These are phyloP conservation scores for Trimorus sp. DNA, from an alignment of 2,888 invertebrate species.

Conservation along the genomic window DNA sequence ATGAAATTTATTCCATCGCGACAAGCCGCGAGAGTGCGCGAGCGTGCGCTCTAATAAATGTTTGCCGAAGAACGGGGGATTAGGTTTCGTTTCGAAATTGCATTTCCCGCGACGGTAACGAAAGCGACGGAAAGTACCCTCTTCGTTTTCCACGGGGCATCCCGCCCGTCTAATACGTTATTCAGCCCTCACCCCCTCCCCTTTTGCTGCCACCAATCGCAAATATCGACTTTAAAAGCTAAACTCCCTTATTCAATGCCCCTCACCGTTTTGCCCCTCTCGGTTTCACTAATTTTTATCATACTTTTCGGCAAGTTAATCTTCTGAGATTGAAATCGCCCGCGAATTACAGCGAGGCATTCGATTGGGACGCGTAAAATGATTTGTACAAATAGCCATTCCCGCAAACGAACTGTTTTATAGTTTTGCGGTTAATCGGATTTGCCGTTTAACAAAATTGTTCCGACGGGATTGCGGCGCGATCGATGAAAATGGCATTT, in stretches of 20 bases:
- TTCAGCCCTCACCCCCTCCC: constrained; percentile 67
- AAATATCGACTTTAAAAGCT: constrained; percentile 18
- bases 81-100: constrained; percentile 63
- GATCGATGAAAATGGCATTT: neutral
- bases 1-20: constrained; percentile 64
- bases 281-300: no score
- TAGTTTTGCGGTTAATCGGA: no score
- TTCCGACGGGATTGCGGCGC: neutral
- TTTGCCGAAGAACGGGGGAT: constrained; percentile 60
- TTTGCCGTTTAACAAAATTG: neutral
- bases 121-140: constrained; percentile 48
- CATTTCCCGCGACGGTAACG: constrained; percentile 62
- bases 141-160: constrained; percentile 42
- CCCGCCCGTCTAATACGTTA: constrained; percentile 73
- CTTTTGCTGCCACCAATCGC: constrained; percentile 25
- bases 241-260: constrained; percentile 5
- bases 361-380: neutral
- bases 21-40: constrained; percentile 60
- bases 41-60: constrained; percentile 64
- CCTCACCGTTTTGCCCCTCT: neutral
- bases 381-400: no score
- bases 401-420: no score
- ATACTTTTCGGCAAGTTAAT: no score
- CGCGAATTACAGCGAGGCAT: neutral
- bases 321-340: neutral